phyloP scores from a whole-genome alignment of 2,797 vertebrate species.

The Somateria mollissima region DNA sequence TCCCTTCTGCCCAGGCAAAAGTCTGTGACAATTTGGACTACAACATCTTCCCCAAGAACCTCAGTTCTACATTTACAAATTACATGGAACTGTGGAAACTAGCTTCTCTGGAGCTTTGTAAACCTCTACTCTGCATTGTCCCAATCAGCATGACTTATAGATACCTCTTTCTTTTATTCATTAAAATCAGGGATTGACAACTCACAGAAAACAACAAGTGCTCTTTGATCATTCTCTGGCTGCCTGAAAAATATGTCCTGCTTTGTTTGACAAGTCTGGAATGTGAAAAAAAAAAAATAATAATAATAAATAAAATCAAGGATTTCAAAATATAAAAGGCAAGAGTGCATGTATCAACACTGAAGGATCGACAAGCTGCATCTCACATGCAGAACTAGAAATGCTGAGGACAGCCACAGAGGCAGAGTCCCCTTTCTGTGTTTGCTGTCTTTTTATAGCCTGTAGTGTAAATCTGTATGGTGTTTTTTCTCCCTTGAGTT shows the following conservation, averaged over 20 bases:
- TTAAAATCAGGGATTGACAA: slow-evolving; percentile 6
- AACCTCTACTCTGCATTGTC: background rate
- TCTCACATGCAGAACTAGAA: background rate
- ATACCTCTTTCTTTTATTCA: background rate
- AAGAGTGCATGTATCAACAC: fast-evolving
- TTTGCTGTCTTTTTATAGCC: background rate
- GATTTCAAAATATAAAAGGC: background rate
- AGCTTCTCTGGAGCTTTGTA: background rate
- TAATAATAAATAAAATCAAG: background rate
- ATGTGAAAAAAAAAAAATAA: background rate
- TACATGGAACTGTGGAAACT: background rate
- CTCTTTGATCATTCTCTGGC: background rate
- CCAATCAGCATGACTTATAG: background rate
- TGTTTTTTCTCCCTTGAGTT: slow-evolving; percentile 60
- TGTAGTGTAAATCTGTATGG: background rate
- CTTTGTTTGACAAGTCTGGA: background rate
- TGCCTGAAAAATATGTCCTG: background rate
- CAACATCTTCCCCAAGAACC: background rate
- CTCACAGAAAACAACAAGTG: background rate
- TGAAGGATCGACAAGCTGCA: background rate
- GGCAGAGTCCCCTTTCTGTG: background rate
- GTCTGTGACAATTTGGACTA: background rate
- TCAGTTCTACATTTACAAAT: slow-evolving; percentile 7
- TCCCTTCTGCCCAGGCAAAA: background rate
- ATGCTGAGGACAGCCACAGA: background rate